Evolutionary conservation across 2,797 vertebrate species (phyloP).

Genomic region (Sciurus carolinensis): DNA sequence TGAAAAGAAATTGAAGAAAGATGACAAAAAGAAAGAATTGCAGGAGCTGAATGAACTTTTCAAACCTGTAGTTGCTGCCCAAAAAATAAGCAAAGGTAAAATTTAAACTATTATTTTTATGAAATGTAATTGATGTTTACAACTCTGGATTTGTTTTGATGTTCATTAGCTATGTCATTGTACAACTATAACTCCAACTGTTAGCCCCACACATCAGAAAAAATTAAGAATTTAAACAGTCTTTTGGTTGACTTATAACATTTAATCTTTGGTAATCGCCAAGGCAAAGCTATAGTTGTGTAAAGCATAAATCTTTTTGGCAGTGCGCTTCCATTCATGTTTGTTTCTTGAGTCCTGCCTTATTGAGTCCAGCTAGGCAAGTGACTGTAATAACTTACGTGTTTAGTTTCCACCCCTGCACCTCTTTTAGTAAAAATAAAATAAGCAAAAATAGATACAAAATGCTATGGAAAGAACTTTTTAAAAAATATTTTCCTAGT

Average conservation of each 20-base stretch:
- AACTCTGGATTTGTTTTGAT: slow-evolving; percentile 24
- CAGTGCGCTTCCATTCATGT: not conserved
- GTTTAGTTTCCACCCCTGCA: not conserved
- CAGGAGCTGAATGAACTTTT: slow-evolving; percentile 98
- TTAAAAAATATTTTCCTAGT: slow-evolving; percentile 17
- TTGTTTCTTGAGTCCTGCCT: slow-evolving; percentile 24
- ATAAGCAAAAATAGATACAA: slow-evolving; percentile 33
- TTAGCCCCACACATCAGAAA: not conserved
- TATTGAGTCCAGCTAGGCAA: not conserved
- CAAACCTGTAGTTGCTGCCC: slow-evolving; percentile 96
- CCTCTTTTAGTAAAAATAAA: slow-evolving; percentile 23
- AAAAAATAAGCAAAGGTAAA: slow-evolving; percentile 99
- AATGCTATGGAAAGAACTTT: not conserved
- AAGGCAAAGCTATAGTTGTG: not conserved
- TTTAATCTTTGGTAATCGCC: not conserved
- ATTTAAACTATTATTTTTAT: slow-evolving; percentile 52
- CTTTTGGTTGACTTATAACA: slow-evolving; percentile 3
- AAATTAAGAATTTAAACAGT: not conserved
- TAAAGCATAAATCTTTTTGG: not conserved
- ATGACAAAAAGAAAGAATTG: slow-evolving; percentile 97
- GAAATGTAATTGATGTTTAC: not conserved
- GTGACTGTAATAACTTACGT: not conserved
- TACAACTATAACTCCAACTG: not conserved
- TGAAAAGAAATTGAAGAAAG: slow-evolving; percentile 95
- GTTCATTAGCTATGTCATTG: not conserved